A percentile compares a stretch with the other conserved stretches of the same genome.
Conservation (phyloP, 2,113 vertebrate genomes). For the Phycodurus eques region DNA sequence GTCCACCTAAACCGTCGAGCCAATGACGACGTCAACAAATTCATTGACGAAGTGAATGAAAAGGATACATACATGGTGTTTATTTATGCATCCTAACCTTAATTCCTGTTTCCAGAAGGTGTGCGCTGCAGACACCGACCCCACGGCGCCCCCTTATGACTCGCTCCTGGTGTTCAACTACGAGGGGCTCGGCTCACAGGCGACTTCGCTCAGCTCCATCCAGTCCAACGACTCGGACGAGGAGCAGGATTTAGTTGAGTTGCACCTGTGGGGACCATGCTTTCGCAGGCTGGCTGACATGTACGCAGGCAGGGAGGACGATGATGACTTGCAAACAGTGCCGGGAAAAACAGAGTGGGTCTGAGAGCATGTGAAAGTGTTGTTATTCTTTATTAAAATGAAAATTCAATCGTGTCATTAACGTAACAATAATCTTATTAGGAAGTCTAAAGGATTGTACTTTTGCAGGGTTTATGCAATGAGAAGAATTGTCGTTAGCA, state of each 20-base stretch:
- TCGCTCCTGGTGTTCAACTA: slow-evolving; percentile 35
- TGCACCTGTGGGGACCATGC: slow-evolving; percentile 38
- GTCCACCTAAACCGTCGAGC: slow-evolving; percentile 9
- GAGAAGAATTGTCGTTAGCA: neutral
- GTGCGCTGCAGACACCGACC: slow-evolving; percentile 35
- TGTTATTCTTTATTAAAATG: neutral
- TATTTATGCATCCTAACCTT: neutral
- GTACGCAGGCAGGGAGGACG: slow-evolving; percentile 35
- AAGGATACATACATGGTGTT: neutral
- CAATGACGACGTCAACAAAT: slow-evolving; percentile 35
- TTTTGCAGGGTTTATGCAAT: neutral
- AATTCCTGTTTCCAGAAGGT: slow-evolving; percentile 35
- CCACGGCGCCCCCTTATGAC: slow-evolving; percentile 46
- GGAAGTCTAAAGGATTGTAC: neutral
- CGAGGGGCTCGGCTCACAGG: slow-evolving; percentile 13
- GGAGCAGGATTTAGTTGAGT: slow-evolving; percentile 36
- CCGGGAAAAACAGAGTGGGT: slow-evolving; percentile 56
- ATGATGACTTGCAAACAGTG: slow-evolving; percentile 41
- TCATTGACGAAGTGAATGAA: slow-evolving; percentile 43
- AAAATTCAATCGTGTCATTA: neutral
- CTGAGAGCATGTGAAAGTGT: neutral
- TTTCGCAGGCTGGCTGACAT: slow-evolving; percentile 51
- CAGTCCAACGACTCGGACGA: slow-evolving; percentile 31
- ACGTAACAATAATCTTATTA: neutral
- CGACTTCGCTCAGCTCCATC: slow-evolving; percentile 44